Base-by-base conservation (phyloP, 2,888 invertebrate genomes). In the Agrilus mali region DNA sequence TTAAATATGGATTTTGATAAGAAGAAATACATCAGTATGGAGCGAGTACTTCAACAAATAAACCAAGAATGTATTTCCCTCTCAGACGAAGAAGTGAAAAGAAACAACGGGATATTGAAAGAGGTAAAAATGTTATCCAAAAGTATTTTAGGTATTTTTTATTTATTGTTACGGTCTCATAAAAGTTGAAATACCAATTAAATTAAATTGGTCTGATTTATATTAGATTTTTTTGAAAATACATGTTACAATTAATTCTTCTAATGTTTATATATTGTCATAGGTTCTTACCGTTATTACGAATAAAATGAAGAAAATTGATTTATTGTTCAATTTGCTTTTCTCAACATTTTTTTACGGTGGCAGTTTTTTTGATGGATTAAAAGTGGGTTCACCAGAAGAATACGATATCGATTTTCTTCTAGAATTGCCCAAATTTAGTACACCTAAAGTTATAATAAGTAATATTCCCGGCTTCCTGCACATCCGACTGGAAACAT, bases 361-460 rank as follows among this genome's bases (percentile, higher is more conserved):
- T 0, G 79, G 79, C 10, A 78, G 78, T 53, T 78, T 68, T 33
- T 77, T 72, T 47, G 79, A 80, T 53, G 68, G 69, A n/a, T 67
- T 78, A 22, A 75, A 74, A 59, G 70, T 78, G 1, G 69, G 71
- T 3, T 68, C 69, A 43, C 72, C 78, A 14, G 71, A 75, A 47
- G 79, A 79, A 53, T 79, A 71, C 50, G 79, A 79, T 53, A 66
- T 78, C 57, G 74, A 78, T 60, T 62, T 78, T 5, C 65, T 75
- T 3, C 67, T 79, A 37, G 63, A 67, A 1, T 55, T 79, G 13
- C 75, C 77, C 3, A 61, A 61, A 10, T 56, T 69, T 12, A 65
- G 68, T 41, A 61, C 64, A 33, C 66, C 69, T 22, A 54, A 57
- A 36, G 33, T 62, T 15, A 48, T 43, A 10, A 47, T 47, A n/a